Evolutionary conservation across 2,113 vertebrate species (phyloP).

Genomic region (Acrocephalus kingi): DNA sequence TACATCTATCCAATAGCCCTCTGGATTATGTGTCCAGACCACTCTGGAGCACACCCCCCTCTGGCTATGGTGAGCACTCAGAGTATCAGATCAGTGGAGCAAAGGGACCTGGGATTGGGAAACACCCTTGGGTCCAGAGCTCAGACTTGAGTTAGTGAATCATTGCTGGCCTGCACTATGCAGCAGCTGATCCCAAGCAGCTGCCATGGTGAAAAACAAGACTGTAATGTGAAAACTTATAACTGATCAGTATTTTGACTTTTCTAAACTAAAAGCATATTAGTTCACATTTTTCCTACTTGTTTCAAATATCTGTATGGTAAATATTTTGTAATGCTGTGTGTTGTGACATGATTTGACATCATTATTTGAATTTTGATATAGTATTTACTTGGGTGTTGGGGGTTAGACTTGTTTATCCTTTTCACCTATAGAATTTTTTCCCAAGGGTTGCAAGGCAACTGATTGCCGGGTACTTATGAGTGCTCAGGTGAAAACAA

Average conservation of each 20-base stretch:
- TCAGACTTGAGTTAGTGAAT: not conserved
- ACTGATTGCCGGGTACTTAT: too few relatives aligned
- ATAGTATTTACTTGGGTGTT: not conserved
- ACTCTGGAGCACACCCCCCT: not conserved
- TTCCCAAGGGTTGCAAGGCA: too few relatives aligned
- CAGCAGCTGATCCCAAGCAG: not conserved
- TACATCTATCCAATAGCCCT: not conserved
- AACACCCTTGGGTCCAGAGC: not conserved
- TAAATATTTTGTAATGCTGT: not conserved
- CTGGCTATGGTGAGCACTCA: fast-evolving
- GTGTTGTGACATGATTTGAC: not conserved
- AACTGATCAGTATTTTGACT: not conserved
- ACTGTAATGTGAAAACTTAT: fast-evolving
- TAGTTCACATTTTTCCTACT: not conserved
- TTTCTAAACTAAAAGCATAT: not conserved
- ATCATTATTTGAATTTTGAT: not conserved
- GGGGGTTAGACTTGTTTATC: too few relatives aligned
- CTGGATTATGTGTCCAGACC: not conserved
- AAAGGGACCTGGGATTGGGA: not conserved
- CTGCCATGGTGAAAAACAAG: not conserved
- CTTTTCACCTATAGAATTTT: too few relatives aligned
- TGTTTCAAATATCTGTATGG: not conserved
- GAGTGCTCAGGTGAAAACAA: too few relatives aligned
- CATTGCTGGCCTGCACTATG: not conserved
- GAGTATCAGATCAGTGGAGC: not conserved